Evolutionary conservation across 1,140 invertebrate genomes (phyloP).

Genomic region (Colletes gigas): DNA sequence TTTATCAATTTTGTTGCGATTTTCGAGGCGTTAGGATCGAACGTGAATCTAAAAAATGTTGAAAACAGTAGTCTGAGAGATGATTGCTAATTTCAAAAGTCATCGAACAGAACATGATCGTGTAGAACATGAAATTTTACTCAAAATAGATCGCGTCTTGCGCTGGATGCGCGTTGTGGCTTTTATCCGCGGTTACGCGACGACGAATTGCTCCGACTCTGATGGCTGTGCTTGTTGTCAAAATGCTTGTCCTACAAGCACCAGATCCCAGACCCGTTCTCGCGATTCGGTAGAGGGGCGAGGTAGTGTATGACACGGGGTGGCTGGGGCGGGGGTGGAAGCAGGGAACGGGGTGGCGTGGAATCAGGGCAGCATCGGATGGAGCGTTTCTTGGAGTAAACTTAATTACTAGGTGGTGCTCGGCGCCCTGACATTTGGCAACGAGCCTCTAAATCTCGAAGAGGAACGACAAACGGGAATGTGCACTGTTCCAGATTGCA

Average conservation of each 20-base stretch:
- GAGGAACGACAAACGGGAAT: slow-evolving; percentile 58
- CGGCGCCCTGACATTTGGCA: slow-evolving; percentile 70
- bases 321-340: neutral
- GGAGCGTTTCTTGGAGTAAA: slow-evolving; percentile 67
- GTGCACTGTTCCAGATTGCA: slow-evolving; percentile 64
- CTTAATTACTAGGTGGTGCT: slow-evolving; percentile 71
- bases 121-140: no score
- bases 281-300: neutral
- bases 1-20: no score
- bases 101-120: no score
- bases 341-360: slow-evolving; percentile 11
- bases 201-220: neutral
- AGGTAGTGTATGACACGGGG: slow-evolving; percentile 39
- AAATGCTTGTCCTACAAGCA: slow-evolving; percentile 57
- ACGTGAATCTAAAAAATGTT: no score
- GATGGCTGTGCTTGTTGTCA: slow-evolving; percentile 35
- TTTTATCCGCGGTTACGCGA: neutral
- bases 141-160: neutral
- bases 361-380: slow-evolving; percentile 10
- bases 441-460: slow-evolving; percentile 70
- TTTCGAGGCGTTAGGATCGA: no score
- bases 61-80: no score
- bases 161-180: neutral
- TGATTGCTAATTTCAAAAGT: no score
- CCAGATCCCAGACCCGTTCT: slow-evolving; percentile 18